phyloP scores from a whole-genome alignment of 2,113 vertebrate genomes.

The Archocentrus centrarchus region DNA sequence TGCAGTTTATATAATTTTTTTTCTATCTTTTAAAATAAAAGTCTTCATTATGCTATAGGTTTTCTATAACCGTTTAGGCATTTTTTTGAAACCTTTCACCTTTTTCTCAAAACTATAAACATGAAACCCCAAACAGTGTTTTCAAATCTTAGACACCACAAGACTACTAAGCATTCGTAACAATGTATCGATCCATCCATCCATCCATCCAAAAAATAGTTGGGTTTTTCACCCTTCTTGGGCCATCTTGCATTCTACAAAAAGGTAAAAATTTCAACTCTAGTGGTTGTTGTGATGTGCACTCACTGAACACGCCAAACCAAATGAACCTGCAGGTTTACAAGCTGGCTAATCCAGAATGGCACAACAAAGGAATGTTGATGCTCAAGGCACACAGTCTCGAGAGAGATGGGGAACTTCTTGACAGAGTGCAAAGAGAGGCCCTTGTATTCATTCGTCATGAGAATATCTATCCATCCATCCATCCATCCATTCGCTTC shows the following conservation, averaged over 20 bases:
- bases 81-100: not conserved
- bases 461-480: not conserved
- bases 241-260: not conserved
- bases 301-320: not conserved
- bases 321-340: not conserved
- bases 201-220: not conserved
- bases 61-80: not conserved
- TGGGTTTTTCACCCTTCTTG: not conserved
- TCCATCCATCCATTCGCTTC: too few relatives aligned
- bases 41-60: not conserved
- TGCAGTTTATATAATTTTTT: not conserved
- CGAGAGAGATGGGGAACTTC: not conserved
- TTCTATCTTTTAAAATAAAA: not conserved
- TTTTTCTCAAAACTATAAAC: too few relatives aligned
- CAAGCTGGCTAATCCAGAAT: not conserved
- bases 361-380: slow-evolving; percentile 8
- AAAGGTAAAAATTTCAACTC: not conserved
- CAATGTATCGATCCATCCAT: too few relatives aligned
- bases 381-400: slow-evolving; percentile 8
- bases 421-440: not conserved
- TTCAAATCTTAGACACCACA: too few relatives aligned
- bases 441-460: not conserved
- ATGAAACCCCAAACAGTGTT: too few relatives aligned
- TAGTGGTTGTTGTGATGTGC: not conserved
- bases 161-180: too few relatives aligned